phyloP scores from a whole-genome alignment of 1,140 invertebrate genomes.

The Caenorhabditis elegans region WBcel235 BX284602.5:6493501-6494000 shows the following conservation, averaged over 20 bases:
- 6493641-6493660: constrained; percentile 8
- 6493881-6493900: constrained; percentile 50
- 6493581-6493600: not conserved
- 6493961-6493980: not conserved
- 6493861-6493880: constrained; percentile 35
- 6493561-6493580: not conserved
- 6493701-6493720: not conserved
- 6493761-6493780: constrained; percentile 3
- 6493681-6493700: not conserved
- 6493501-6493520: not conserved
- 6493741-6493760: constrained; percentile 29
- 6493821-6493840: not conserved
- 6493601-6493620: not conserved
- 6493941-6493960: not conserved
- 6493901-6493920: constrained; percentile 48
- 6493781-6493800: not conserved
- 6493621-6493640: not conserved
- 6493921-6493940: constrained; percentile 32
- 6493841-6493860: not conserved
- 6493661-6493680: not conserved
- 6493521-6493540: not conserved
- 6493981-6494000: not conserved
- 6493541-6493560: not conserved
- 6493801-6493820: not conserved
- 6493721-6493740: constrained; percentile 31